Evolutionary conservation across 2,797 vertebrate species (phyloP).

Genomic region (Novumbra hubbsi): DNA sequence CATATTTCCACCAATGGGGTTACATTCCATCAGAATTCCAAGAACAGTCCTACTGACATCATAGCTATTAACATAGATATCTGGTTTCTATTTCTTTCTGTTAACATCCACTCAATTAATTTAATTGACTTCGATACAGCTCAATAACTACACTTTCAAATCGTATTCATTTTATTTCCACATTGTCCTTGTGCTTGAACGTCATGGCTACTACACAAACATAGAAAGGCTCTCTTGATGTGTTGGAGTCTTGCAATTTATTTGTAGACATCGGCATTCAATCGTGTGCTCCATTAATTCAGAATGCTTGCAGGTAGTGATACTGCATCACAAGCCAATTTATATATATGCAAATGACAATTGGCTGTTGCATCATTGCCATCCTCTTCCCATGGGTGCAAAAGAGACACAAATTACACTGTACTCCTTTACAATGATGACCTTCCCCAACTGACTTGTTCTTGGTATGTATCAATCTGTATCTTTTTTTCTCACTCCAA

Average conservation of each 20-base stretch:
- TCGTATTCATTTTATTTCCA: conserved; percentile 66
- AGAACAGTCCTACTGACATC: conserved; percentile 21
- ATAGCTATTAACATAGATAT: conserved; percentile 67
- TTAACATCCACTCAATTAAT: conserved; percentile 34
- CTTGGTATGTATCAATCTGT: conserved; percentile 12
- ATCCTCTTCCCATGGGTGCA: conserved; percentile 32
- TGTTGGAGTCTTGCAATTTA: conserved; percentile 38
- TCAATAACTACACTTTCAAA: conserved; percentile 54
- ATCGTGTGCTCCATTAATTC: conserved; percentile 47
- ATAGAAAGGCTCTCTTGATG: conserved; percentile 27
- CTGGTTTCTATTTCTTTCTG: conserved; percentile 58
- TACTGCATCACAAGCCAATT: conserved; percentile 42
- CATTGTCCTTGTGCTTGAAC: conserved; percentile 67
- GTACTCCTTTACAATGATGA: conserved; percentile 28
- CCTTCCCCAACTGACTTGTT: conserved; percentile 36
- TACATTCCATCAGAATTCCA: background rate
- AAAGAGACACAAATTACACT: conserved; percentile 59
- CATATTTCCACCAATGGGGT: background rate
- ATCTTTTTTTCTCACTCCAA: background rate
- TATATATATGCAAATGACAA: conserved; percentile 60
- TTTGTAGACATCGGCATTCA: conserved; percentile 31
- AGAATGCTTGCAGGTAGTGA: conserved; percentile 54
- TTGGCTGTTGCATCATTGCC: conserved; percentile 35
- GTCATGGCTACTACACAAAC: conserved; percentile 61
- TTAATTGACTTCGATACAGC: conserved; percentile 45